Evolutionary conservation across 2,888 invertebrate species (phyloP).

Genomic region (Trachelus iudaicus): DNA sequence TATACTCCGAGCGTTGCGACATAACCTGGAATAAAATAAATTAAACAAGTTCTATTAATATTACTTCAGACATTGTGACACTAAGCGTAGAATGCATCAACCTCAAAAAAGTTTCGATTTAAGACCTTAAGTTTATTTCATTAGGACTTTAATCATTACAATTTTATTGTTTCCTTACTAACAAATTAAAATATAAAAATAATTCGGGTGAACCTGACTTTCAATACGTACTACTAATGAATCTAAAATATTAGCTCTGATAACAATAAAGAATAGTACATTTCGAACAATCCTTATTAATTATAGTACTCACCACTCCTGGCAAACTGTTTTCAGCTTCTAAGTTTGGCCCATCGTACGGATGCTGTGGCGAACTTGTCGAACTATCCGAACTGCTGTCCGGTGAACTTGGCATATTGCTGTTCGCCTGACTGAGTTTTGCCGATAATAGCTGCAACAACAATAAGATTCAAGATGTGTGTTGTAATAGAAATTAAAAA

Average conservation of each 20-base stretch:
- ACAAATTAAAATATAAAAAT: background rate
- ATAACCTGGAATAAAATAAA: conserved; percentile 72
- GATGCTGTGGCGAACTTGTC: conserved; percentile 90
- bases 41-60: background rate
- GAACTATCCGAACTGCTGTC: conserved; percentile 97
- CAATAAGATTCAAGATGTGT: background rate
- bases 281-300: no score
- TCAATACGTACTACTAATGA: background rate
- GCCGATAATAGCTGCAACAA: conserved; percentile 75
- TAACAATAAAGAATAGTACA: no score
- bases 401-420: conserved; percentile 81
- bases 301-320: conserved; percentile 78
- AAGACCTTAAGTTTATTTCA: no score
- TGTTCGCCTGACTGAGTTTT: conserved; percentile 79
- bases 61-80: background rate
- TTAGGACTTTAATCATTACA: no score
- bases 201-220: background rate
- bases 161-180: no score
- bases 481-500: background rate
- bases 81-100: no score
- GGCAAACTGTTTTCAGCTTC: conserved; percentile 92
- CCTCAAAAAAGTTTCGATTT: no score
- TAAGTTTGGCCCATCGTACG: conserved; percentile 81
- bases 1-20: conserved; percentile 82
- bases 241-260: background rate